Conservation (phyloP, 2,113 vertebrate species). For the Lutjanus erythropterus region DNA sequence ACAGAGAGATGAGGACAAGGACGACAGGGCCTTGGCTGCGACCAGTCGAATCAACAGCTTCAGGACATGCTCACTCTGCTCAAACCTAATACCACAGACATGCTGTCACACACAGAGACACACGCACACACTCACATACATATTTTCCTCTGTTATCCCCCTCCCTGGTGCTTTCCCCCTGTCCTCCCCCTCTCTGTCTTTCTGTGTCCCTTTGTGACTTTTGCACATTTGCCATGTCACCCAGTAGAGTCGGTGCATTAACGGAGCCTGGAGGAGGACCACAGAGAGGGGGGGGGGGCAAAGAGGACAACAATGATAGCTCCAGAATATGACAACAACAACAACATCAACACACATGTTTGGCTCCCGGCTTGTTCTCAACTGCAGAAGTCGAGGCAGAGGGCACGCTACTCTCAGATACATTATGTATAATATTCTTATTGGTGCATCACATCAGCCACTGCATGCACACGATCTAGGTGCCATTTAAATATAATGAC, state of each 20-base stretch:
- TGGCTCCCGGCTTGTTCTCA: conserved; percentile 37
- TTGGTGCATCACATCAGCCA: not conserved
- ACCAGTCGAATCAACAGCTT: conserved; percentile 70
- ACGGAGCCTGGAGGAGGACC: conserved; percentile 50
- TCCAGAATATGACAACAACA: conserved; percentile 28
- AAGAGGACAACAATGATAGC: conserved; percentile 32
- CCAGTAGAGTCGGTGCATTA: conserved; percentile 58
- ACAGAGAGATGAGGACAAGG: conserved; percentile 63
- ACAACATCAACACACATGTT: conserved; percentile 36
- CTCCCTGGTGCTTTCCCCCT: not conserved
- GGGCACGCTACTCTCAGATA: conserved; percentile 5
- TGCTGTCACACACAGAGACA: conserved; percentile 45
- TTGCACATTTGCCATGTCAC: conserved; percentile 57
- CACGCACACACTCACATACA: not conserved
- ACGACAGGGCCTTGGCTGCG: conserved; percentile 47
- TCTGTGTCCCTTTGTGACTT: conserved; percentile 53
- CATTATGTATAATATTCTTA: conserved; percentile 1
- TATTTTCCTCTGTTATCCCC: not conserved
- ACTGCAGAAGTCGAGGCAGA: conserved; percentile 30
- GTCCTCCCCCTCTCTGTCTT: conserved; percentile 1
- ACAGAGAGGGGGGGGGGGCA: conserved; percentile 1
- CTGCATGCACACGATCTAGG: not conserved
- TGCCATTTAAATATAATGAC: not conserved
- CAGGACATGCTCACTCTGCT: conserved; percentile 61
- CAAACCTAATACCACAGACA: conserved; percentile 64